A percentile compares a stretch with the other conserved stretches of the same genome.
phyloP scores from a whole-genome alignment of 2,113 vertebrate genomes.

The Xenopus borealis region DNA sequence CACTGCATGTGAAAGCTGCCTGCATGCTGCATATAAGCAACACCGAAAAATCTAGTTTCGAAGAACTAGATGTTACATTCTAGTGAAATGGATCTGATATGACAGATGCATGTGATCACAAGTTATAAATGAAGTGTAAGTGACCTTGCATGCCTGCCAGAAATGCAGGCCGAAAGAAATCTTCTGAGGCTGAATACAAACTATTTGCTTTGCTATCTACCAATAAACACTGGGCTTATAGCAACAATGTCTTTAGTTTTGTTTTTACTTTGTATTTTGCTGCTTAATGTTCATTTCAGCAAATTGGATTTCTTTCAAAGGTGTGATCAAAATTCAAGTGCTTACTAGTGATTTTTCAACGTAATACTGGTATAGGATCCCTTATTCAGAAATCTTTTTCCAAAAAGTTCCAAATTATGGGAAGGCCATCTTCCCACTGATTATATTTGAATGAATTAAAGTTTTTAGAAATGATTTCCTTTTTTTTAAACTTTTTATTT shows the following conservation, averaged over 20 bases:
- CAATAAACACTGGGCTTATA: neutral
- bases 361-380: too few species aligned
- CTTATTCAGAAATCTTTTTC: too few species aligned
- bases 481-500: too few species aligned
- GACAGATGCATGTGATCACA: conserved; percentile 12
- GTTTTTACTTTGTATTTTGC: too few species aligned
- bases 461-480: too few species aligned
- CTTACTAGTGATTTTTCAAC: neutral
- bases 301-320: too few species aligned
- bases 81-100: conserved; percentile 12
- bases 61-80: conserved; percentile 4
- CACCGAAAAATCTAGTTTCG: neutral
- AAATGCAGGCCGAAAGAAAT: neutral
- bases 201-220: too few species aligned
- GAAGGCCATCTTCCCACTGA: too few species aligned
- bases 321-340: neutral
- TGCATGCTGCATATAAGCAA: conserved; percentile 1
- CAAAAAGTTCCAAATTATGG: too few species aligned
- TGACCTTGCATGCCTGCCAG: neutral
- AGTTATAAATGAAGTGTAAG: conserved; percentile 12
- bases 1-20: neutral
- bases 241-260: neutral
- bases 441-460: too few species aligned
- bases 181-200: neutral
- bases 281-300: neutral